A percentile compares a stretch with the other conserved stretches of the same genome.
These are phyloP conservation scores for Colistium nudipinnis DNA, from an alignment of 2,113 vertebrate species.

Conservation along the genomic window DNA sequence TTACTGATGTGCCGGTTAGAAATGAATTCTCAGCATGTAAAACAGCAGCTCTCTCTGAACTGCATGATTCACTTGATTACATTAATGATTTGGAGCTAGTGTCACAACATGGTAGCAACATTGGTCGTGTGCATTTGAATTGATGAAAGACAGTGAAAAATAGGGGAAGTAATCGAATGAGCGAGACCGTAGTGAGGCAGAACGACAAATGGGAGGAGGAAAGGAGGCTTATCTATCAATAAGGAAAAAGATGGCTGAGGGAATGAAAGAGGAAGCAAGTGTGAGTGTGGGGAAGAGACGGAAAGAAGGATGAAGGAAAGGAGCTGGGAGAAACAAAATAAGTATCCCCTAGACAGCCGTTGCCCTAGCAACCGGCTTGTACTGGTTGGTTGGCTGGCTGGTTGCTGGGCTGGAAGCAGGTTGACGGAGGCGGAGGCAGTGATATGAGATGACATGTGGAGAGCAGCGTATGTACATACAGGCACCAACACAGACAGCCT, in stretches of 20 bases:
- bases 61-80: background rate
- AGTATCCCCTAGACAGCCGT: conserved; percentile 79
- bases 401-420: conserved; percentile 74
- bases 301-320: conserved; percentile 51
- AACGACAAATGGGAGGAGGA: conserved; percentile 1
- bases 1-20: background rate
- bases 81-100: background rate
- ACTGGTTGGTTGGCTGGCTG: conserved; percentile 74
- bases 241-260: conserved; percentile 11
- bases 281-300: conserved; percentile 19
- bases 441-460: conserved; percentile 70
- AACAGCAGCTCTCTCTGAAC: background rate
- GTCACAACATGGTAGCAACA: background rate
- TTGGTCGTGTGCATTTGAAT: background rate
- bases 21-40: background rate
- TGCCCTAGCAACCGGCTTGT: conserved; percentile 84
- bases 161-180: background rate
- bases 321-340: conserved; percentile 78
- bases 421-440: conserved; percentile 66
- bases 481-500: conserved; percentile 44
- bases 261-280: conserved; percentile 34
- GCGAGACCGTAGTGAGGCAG: conserved; percentile 3
- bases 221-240: conserved; percentile 7
- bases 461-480: conserved; percentile 32
- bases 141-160: conserved; percentile 2